Evolutionary conservation across 2,797 vertebrate species (phyloP), one percentile per base, ranked within the genome.

Genomic region (Cryptoprocta ferox): DNA sequence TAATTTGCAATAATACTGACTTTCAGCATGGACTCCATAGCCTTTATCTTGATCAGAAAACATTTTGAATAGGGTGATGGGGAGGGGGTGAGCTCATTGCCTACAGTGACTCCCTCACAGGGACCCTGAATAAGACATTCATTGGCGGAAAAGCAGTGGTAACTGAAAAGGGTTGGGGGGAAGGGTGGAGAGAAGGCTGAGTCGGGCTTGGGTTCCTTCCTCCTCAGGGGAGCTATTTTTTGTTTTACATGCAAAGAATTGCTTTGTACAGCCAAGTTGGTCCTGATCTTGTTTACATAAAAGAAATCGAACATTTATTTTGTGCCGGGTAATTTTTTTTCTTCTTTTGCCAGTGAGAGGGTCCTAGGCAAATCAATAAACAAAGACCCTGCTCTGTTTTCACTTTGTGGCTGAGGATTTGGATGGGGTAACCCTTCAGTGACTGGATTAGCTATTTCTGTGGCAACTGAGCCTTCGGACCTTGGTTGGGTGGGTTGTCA

Each of bases 21-120:
- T 98, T 98, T 97, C 79, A 96, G 19, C 80, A 35, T 95, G 50
- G 32, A 61, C 70, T 95, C 70, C 39, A 15, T 94, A 90, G 97
- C 56, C 87, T 98, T 96, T 97, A 95, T 97, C 95, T 93, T 96
- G 96, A 96, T 97, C 93, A 94, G 88, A 97, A 98, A 97, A 93
- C 71, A 65, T 92, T 98, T 94, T 86, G 88, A 95, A 95, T 42
- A 18, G 35, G 83, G 70, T 50, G 75, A n/a, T 75, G 32, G 53
- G 39, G 93, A 70, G 53, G 79, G 96, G 86, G 56, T n/a, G 59
- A 82, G 80, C 73, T 97, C 6, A 0, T 28, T 90, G 80, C 84
- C 68, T 91, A n/a, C 78, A 42, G 30, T 93, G 95, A 84, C 97
- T 89, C 48, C 95, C 53, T 8, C 95, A 61, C 93, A 61, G 91